phyloP scores from a whole-genome alignment of 1,140 invertebrate genomes.

The Neodiprion fabricii region DNA sequence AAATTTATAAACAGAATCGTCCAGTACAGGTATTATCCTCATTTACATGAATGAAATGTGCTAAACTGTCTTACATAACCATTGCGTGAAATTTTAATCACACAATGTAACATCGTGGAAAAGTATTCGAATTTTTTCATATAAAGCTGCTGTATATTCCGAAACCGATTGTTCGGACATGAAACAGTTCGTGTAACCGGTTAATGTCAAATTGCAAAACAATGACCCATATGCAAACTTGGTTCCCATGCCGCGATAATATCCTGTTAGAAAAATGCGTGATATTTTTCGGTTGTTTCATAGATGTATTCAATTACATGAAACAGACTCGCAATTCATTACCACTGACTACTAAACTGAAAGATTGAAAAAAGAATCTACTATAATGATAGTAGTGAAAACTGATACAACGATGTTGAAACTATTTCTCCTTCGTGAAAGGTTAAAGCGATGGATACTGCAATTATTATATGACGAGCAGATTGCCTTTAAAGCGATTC shows the following conservation, averaged over 20 bases:
- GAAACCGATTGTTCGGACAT: not conserved
- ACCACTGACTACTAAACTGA: not conserved
- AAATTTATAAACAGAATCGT: too few species aligned
- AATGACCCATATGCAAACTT: not conserved
- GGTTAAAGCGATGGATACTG: not conserved
- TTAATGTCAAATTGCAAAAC: not conserved
- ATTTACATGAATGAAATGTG: not conserved
- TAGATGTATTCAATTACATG: not conserved
- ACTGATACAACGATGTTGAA: slow-evolving; percentile 5
- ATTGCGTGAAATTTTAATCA: not conserved
- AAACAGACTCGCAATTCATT: too few species aligned
- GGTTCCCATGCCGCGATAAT: not conserved
- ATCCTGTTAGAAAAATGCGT: not conserved
- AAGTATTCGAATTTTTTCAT: not conserved
- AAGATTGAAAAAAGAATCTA: not conserved
- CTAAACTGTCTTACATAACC: not conserved
- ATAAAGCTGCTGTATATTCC: too few species aligned
- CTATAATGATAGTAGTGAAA: not conserved
- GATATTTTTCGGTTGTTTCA: not conserved
- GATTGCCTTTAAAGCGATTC: not conserved
- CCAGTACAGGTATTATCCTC: not conserved
- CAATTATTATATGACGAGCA: not conserved
- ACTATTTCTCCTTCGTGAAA: not conserved
- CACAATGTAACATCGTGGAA: not conserved
- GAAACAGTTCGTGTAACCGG: not conserved